Conservation (phyloP, 2,888 invertebrate genomes). For the Pristionchus entomophagus region DNA sequence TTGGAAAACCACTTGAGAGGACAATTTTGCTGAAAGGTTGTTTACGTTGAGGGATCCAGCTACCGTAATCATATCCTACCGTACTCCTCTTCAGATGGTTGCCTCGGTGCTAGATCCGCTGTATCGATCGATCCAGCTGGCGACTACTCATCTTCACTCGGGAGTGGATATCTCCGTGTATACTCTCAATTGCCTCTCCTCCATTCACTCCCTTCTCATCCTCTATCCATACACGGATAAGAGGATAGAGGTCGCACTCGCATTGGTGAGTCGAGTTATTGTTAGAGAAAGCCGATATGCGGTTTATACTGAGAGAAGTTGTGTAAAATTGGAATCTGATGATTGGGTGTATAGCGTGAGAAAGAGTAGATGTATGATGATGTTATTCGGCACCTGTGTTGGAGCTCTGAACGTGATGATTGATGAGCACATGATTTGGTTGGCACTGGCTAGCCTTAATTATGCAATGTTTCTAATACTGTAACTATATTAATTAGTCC, state of each 20-base stretch:
- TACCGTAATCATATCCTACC: background rate
- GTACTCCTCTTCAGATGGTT: slow-evolving; percentile 82
- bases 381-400: too few relatives aligned
- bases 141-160: slow-evolving; percentile 91
- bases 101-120: slow-evolving; percentile 89
- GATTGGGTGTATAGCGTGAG: too few relatives aligned
- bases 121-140: slow-evolving; percentile 92
- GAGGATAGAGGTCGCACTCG: slow-evolving; percentile 84
- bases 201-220: slow-evolving; percentile 90
- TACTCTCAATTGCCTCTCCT: slow-evolving; percentile 92
- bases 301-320: too few relatives aligned
- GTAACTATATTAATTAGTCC: too few relatives aligned
- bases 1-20: too few relatives aligned
- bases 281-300: too few relatives aligned
- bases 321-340: too few relatives aligned
- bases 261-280: slow-evolving; percentile 77
- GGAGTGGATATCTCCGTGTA: slow-evolving; percentile 86
- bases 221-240: slow-evolving; percentile 94
- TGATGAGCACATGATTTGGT: too few relatives aligned
- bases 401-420: too few relatives aligned
- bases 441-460: too few relatives aligned
- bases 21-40: background rate
- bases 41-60: background rate
- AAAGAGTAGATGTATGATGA: too few relatives aligned
- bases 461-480: too few relatives aligned